phyloP scores from a whole-genome alignment of 2,797 vertebrate species.

The Tokudaia muenninki region DNA sequence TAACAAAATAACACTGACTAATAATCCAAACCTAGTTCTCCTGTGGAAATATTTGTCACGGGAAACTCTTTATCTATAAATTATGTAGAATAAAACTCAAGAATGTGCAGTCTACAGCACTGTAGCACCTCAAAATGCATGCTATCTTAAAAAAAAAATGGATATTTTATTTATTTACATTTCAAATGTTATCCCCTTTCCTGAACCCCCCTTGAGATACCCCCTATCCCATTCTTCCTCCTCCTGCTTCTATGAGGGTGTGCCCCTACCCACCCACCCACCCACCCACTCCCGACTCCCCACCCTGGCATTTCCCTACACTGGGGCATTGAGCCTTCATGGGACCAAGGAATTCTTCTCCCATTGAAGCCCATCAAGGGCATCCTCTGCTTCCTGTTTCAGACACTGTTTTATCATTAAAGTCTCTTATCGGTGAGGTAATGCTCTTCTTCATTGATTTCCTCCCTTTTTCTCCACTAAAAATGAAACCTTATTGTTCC shows the following conservation, averaged over 20 bases:
- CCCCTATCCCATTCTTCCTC: too few relatives aligned
- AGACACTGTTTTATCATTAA: neutral
- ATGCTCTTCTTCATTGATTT: neutral
- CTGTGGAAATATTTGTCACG: neutral
- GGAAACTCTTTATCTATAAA: neutral
- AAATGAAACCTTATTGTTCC: conserved; percentile 32
- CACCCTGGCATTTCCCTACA: too few relatives aligned
- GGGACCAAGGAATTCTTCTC: too few relatives aligned
- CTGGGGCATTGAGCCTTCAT: too few relatives aligned
- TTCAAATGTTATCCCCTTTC: too few relatives aligned
- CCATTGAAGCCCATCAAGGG: too few relatives aligned
- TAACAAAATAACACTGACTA: neutral
- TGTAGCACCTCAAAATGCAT: neutral
- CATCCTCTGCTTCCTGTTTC: neutral
- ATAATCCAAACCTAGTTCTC: neutral
- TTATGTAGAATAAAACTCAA: conserved; percentile 22
- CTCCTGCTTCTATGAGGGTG: too few relatives aligned
- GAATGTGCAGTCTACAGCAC: neutral
- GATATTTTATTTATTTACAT: too few relatives aligned
- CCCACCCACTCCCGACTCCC: too few relatives aligned
- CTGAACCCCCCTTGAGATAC: too few relatives aligned
- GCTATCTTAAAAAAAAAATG: too few relatives aligned
- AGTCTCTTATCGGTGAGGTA: conserved; percentile 12
- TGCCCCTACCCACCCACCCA: too few relatives aligned
- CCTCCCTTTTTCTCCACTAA: neutral